These are phyloP conservation scores for Scomber japonicus DNA, from an alignment of 2,113 vertebrate genomes.

Conservation along the genomic window DNA sequence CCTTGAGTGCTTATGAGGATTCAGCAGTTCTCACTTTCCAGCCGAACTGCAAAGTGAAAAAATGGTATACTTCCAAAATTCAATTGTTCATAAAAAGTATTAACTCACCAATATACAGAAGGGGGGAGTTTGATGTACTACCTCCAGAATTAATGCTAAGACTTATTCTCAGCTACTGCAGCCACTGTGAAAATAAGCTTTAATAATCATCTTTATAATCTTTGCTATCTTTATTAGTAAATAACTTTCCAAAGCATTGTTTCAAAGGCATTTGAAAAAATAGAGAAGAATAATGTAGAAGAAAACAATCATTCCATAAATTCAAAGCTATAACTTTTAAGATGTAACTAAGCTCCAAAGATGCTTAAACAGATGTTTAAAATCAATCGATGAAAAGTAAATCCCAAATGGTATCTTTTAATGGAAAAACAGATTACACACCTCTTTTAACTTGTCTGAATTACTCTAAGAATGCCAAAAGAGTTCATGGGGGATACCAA, in stretches of 20 bases:
- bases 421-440: not conserved
- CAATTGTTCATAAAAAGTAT: conserved; percentile 50
- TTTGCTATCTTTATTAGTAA: not conserved
- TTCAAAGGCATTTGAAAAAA: not conserved
- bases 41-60: conserved; percentile 40
- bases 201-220: not conserved
- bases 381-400: too few relatives aligned
- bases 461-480: conserved; percentile 7
- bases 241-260: not conserved
- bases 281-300: not conserved
- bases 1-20: conserved; percentile 74
- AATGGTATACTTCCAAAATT: conserved; percentile 51
- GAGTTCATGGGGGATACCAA: conserved; percentile 1
- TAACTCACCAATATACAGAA: conserved; percentile 30
- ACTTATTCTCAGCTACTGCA: conserved; percentile 16
- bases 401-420: not conserved
- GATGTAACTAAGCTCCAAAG: conserved; percentile 6
- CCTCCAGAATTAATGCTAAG: conserved; percentile 12
- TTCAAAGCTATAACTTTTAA: not conserved
- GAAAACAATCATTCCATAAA: not conserved
- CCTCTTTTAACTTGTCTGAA: conserved; percentile 7
- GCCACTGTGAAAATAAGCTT: not conserved
- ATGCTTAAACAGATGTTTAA: not conserved
- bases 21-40: conserved; percentile 66
- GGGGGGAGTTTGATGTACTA: conserved; percentile 16